Evolutionary conservation across 1,140 invertebrate species (phyloP), one percentile per base, ranked within the genome.

Genomic region (Hyles euphorbiae): DNA sequence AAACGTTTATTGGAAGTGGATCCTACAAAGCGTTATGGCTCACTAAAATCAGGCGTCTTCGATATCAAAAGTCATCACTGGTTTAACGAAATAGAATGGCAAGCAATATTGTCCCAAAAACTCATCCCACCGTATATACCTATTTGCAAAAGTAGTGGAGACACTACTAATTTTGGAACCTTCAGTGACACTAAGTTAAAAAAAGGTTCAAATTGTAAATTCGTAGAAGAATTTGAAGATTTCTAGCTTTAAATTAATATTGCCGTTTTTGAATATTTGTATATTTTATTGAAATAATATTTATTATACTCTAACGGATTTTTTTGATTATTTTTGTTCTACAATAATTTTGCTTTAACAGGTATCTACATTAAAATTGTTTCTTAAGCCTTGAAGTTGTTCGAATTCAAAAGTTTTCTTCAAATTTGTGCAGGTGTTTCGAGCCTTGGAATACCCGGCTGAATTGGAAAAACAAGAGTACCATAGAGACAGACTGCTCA

Each of bases 21-120:
- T 87, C 87, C 98, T 1, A 95, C 94, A 0, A 97, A 96, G 77
- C 91, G 98, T 32, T 96, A 91, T 77, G 97, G 97, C 5, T 97
- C 97, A 68, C 84, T 98, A 6, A 96, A 95, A 75, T 93, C 94
- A 54, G 96, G 96, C 32, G 91, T 87, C 1, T 79, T 79, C 63
- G 93, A 94, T 63, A 92, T 95, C 8, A 94, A 94, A 77, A 83
- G 72, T 9, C 93, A 94, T 58, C 66, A 65, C 5, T 94, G 92
- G 92, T 98, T 98, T 74, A 79, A 90, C 22, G 90, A 91, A 1
- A 93, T 92, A 2, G 92, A 97, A 71, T 98, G 97, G 97, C 91
- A 95, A 58, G 90, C 91, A 10, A 91, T 98, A 66, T 95, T 97
- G 53, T 92, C 97, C 72, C 93, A 94, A 76, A 95, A 94, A 82